phyloP scores from a whole-genome alignment of 2,113 vertebrate genomes.

The Isichthys henryi region DNA sequence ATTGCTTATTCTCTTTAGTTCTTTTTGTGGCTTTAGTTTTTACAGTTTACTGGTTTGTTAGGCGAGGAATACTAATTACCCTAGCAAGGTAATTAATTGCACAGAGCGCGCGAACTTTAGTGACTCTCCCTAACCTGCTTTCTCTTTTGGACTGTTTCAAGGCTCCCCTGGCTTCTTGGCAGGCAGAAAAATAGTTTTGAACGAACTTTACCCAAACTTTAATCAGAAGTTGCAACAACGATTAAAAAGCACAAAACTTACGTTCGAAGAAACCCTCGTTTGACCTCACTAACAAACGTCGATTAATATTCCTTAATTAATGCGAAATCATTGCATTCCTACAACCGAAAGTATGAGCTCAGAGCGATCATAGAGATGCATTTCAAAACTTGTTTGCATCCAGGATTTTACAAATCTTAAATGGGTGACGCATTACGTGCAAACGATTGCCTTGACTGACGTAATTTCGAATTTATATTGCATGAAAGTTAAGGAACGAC shows the following conservation, averaged over 20 bases:
- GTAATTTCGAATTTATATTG: not conserved
- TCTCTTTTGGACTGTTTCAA: slow-evolving; percentile 49
- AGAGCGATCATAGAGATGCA: not conserved
- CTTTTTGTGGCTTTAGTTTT: not conserved
- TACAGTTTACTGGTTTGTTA: not conserved
- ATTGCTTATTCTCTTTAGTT: not conserved
- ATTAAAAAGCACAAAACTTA: not conserved
- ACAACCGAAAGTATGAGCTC: slow-evolving; percentile 4
- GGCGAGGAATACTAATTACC: not conserved
- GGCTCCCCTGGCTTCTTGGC: slow-evolving; percentile 35
- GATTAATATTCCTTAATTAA: not conserved
- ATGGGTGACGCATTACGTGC: slow-evolving; percentile 26
- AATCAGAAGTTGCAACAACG: not conserved
- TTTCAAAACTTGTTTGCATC: slow-evolving; percentile 35
- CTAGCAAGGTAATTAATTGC: not conserved
- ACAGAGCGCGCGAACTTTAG: slow-evolving; percentile 38
- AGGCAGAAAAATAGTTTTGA: slow-evolving; percentile 31
- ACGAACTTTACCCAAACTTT: slow-evolving; percentile 29
- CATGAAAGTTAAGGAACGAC: not conserved
- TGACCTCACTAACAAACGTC: not conserved
- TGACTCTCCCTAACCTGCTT: slow-evolving; percentile 47
- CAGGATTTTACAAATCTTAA: slow-evolving; percentile 33
- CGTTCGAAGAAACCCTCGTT: too few species aligned
- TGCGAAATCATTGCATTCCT: not conserved
- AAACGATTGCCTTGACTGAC: not conserved